Conservation (phyloP, 2,113 vertebrate genomes). For the Cyanistes caeruleus region DNA sequence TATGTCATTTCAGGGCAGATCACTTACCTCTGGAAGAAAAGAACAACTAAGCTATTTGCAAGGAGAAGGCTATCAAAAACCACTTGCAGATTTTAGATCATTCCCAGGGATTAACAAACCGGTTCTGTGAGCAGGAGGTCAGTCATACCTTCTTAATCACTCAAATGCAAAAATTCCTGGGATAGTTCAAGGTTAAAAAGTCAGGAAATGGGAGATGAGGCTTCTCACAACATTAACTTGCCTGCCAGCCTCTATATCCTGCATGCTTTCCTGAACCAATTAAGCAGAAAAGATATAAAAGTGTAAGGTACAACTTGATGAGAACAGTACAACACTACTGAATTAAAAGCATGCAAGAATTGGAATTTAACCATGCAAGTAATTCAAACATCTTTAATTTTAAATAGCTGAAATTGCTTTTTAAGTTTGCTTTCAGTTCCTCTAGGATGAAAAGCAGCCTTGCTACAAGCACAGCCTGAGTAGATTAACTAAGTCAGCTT, state of each 20-base stretch:
- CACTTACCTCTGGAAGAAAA: conserved; percentile 12
- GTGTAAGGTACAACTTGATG: neutral
- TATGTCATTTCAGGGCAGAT: neutral
- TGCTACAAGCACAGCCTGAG: neutral
- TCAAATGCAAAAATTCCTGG: conserved; percentile 54
- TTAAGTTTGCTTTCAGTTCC: neutral
- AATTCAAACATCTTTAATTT: neutral
- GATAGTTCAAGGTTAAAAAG: conserved; percentile 57
- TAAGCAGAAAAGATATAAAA: conserved; percentile 22
- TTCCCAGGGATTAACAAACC: conserved; percentile 47
- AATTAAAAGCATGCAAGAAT: neutral
- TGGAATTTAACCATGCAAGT: neutral
- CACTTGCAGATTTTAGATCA: conserved; percentile 24
- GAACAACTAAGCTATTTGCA: neutral
- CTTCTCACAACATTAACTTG: conserved; percentile 65
- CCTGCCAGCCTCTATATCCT: conserved; percentile 41
- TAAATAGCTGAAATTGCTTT: neutral
- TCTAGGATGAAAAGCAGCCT: neutral
- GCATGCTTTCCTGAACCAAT: conserved; percentile 12
- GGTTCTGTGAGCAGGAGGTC: conserved; percentile 43
- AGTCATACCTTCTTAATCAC: conserved; percentile 50
- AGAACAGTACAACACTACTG: neutral
- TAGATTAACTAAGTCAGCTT: neutral
- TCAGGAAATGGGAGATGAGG: conserved; percentile 44
- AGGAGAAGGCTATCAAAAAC: conserved; percentile 1